Evolutionary conservation across 2,888 invertebrate genomes (phyloP), one percentile per base, ranked within the genome.

Genomic region (Leptopilina drosophilae): DNA sequence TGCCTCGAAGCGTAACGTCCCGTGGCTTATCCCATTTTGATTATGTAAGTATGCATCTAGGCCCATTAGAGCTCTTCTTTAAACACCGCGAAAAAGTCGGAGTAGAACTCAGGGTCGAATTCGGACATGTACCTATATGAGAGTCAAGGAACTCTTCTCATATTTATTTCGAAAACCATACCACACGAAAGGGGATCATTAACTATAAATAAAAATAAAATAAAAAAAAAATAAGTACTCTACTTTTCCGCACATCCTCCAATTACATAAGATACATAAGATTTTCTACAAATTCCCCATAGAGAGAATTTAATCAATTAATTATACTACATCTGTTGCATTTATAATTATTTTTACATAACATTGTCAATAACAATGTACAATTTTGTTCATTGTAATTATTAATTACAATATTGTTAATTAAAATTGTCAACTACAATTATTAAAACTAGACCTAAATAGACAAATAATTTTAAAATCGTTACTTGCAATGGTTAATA

Each of bases 1-100:
- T 81, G 77, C 59, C 87, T 80, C 84, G 85, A 84, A 87, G 85
- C 89, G 88, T 89, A 80, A 88, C 89, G 87, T 88, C 87, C 86
- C 87, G 83, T 86, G 86, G 84, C 87, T 88, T 86, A 84, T 88
- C 87, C 85, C 83, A 85, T 86, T 87, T 85, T 86, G 84, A 85
- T 89, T 88, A 88, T 87, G 87, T 87, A 89, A 89, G 83, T 78
- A 84, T 83, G 83, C 81, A 85, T 84, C 84, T 82, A 85, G 84
- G 82, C 82, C 80, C 79, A 80, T 85, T 84, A 82, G 78, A 65
- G 78, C 59, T 64, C 77, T 64, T 78, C 80, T 84, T 79, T 46
- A 79, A 78, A 77, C 79, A 56, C 62, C 20, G 77, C 75, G 66
- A 62, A 78, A 59, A 73, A 56, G 66, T 46, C 46, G 26, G 67